Base-by-base conservation (phyloP, 2,888 invertebrate species). In the Catocala sponsa region DNA sequence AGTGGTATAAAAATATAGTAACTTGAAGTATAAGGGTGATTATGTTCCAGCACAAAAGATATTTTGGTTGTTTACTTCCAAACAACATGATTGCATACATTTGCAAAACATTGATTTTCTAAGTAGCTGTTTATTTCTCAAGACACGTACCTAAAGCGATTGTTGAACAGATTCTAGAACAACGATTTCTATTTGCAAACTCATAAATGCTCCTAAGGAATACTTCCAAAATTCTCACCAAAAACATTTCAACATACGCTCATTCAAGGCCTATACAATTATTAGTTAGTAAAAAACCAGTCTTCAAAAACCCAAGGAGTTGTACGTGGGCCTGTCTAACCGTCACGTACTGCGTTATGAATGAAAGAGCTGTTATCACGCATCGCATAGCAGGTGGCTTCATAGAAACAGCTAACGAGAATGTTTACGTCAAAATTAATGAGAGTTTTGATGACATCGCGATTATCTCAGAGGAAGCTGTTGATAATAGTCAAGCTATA, bases 311-410 rank as follows among this genome's bases (percentile, higher is more conserved):
- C 63, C 41, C 53, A 60, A 67, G 58, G 68, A 69, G 38, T 64
- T 62, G 72, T 77, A 76, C 72, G 73, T 62, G 66, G 56, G 65
- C 65, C 71, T 54, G 50, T 10, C 35, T 49, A 53, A 55, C 55
- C 50, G 84, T 89, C 88, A 89, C 88, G 89, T 89, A 86, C 86
- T 62, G 69, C 77, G 87, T 89, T 89, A 89, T 90, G 90, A 89
- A 90, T 90, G 89, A 88, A 89, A 82, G 74, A 72, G 56, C 70
- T 78, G 80, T 85, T 90, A 91, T 89, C 90, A 82, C 61, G 43
- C 78, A 88, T 90, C 90, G 79, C 85, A 79, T 83, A 80, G 86
- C 90, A 90, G 88, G 89, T 89, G 88, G 84, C 80, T 86, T 84
- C 83, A 79, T 80, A 82, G 84, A 82, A 84, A 80, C 73, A 80